phyloP scores from a whole-genome alignment of 2,888 invertebrate species.

The Drosophila leonis region DNA sequence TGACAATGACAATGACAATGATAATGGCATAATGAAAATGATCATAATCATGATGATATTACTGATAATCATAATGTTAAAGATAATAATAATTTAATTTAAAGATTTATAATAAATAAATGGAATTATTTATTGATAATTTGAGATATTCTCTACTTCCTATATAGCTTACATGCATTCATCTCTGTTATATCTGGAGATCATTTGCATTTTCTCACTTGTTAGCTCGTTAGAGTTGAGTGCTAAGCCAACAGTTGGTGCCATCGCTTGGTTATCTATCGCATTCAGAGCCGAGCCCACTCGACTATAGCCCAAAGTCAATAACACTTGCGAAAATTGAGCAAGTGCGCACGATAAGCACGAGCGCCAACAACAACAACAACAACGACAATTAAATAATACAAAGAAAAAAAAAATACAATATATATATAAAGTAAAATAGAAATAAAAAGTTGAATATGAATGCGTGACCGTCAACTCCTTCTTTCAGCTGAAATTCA shows the following conservation, averaged over 20 bases:
- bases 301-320: slow-evolving; percentile 60
- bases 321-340: slow-evolving; percentile 71
- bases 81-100: not conserved
- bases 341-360: slow-evolving; percentile 66
- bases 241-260: slow-evolving; percentile 2
- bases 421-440: slow-evolving; percentile 22
- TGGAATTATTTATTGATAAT: too few species aligned
- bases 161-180: not conserved
- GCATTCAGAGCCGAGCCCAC: slow-evolving; percentile 69
- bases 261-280: slow-evolving; percentile 30
- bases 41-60: not conserved
- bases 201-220: slow-evolving; percentile 24
- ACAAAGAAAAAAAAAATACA: not conserved
- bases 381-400: slow-evolving; percentile 1
- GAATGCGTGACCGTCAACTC: slow-evolving; percentile 45
- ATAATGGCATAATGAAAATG: not conserved
- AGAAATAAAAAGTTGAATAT: not conserved
- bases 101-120: not conserved
- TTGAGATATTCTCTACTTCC: not conserved
- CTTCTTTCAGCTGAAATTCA: slow-evolving; percentile 6
- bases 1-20: not conserved
- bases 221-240: slow-evolving; percentile 10
- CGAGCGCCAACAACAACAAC: slow-evolving; percentile 33
- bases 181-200: not conserved
- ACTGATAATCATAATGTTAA: not conserved